phyloP scores from a whole-genome alignment of 2,888 invertebrate genomes.

The Aphelenchoides bicaudatus region DNA sequence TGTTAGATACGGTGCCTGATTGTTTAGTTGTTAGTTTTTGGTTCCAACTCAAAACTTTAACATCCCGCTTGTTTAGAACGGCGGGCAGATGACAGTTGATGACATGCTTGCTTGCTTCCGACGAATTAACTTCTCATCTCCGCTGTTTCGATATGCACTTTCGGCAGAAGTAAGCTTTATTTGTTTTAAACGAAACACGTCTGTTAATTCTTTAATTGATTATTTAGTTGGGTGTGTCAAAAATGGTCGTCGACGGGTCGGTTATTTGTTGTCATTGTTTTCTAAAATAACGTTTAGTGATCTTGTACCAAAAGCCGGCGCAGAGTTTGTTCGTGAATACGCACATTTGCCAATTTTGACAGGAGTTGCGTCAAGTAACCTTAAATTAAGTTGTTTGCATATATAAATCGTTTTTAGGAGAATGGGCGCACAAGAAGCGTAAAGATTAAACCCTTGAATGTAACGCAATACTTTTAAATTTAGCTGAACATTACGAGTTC shows the following conservation, averaged over 20 bases:
- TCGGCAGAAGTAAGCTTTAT: constrained; percentile 43
- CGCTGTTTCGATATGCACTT: constrained; percentile 52
- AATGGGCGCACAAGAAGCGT: constrained; percentile 61
- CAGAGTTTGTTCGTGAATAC: constrained; percentile 40
- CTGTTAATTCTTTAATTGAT: not conserved
- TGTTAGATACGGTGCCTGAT: constrained; percentile 37
- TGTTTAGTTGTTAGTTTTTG: constrained; percentile 32
- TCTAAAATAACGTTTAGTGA: no score
- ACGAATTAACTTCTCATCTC: constrained; percentile 52
- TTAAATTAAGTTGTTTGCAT: no score
- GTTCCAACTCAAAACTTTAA: not conserved
- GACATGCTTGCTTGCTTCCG: constrained; percentile 50
- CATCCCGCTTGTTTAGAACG: constrained; percentile 33
- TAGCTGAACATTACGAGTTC: constrained; percentile 57
- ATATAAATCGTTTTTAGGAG: no score
- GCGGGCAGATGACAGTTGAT: constrained; percentile 25
- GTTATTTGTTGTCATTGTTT: no score
- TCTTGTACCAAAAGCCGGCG: constrained; percentile 48
- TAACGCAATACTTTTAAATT: constrained; percentile 22
- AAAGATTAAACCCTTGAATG: no score
- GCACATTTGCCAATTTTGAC: constrained; percentile 58
- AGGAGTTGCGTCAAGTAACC: constrained; percentile 57
- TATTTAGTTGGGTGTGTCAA: constrained; percentile 56
- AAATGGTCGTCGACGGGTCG: constrained; percentile 60
- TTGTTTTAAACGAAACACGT: constrained; percentile 1